These are phyloP conservation scores for Bombyx huttoni DNA, from an alignment of 2,888 invertebrate species.

Conservation along the genomic window DNA sequence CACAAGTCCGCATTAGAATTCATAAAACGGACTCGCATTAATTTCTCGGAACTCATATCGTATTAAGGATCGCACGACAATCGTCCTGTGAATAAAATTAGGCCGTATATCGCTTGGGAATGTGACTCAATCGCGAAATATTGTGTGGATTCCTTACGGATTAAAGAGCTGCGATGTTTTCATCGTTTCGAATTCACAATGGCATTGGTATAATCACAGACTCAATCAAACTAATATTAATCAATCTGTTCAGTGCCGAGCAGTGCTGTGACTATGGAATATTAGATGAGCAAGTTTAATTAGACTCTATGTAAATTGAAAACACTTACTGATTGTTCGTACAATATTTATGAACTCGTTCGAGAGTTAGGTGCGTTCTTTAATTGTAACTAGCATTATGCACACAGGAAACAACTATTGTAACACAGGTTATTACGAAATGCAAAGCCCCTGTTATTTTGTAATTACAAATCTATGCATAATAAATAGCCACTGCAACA, in stretches of 20 bases:
- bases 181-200: no score
- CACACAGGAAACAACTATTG: not conserved
- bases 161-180: not conserved
- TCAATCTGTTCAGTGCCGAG: no score
- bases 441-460: not conserved
- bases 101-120: not conserved
- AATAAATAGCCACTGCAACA: not conserved
- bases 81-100: slow-evolving; percentile 24
- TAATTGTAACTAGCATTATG: not conserved
- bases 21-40: not conserved
- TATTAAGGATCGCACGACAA: slow-evolving; percentile 9
- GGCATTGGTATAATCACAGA: no score
- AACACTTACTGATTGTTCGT: not conserved
- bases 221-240: no score
- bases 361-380: not conserved
- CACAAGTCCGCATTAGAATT: no score
- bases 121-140: not conserved
- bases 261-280: no score
- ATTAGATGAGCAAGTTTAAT: no score
- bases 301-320: not conserved
- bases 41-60: not conserved
- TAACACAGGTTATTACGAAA: not conserved
- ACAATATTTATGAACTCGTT: not conserved
- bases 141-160: not conserved
- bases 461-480: not conserved